These are phyloP conservation scores for Ips nitidus DNA, from an alignment of 1,140 invertebrate species.

Conservation along the genomic window DNA sequence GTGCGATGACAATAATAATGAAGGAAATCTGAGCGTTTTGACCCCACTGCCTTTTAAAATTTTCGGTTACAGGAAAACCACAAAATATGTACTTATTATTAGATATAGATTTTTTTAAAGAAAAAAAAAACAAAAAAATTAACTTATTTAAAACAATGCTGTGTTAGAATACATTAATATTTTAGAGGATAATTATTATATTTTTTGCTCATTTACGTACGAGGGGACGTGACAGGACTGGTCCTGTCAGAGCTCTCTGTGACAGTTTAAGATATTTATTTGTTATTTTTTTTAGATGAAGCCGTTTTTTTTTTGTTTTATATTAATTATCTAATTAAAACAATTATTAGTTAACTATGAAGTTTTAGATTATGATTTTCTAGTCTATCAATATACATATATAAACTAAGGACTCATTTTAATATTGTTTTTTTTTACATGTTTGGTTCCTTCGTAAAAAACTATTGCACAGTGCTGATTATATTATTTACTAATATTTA, in stretches of 20 bases:
- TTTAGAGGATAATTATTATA: conserved; percentile 38
- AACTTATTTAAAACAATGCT: conserved; percentile 43
- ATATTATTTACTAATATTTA: conserved; percentile 35
- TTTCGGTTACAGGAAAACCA: conserved; percentile 17
- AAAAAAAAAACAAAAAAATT: conserved; percentile 11
- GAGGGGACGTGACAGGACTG: conserved; percentile 8
- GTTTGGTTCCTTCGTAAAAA: conserved; percentile 36
- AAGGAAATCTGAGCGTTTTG: conserved; percentile 11
- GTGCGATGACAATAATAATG: conserved; percentile 12
- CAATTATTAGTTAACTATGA: conserved; percentile 24
- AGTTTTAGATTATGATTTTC: conserved; percentile 44
- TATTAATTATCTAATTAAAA: conserved; percentile 8
- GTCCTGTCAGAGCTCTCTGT: conserved; percentile 26
- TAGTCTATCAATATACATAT: conserved; percentile 43
- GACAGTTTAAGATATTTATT: conserved; percentile 33
- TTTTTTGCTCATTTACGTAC: conserved; percentile 40
- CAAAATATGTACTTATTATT: conserved; percentile 4
- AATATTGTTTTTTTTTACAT: conserved; percentile 40
- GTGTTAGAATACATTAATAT: conserved; percentile 39
- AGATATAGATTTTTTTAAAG: not conserved
- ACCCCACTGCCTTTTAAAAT: conserved; percentile 20
- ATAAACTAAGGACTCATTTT: conserved; percentile 42
- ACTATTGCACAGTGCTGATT: conserved; percentile 33
- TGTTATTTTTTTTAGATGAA: conserved; percentile 30
- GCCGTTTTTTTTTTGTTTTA: conserved; percentile 19